Percentiles rank a stretch among this genome's conserved stretches.
These are phyloP conservation scores for Hemibagrus wyckioides DNA, from an alignment of 2,113 vertebrate genomes.

Conservation along the genomic window DNA sequence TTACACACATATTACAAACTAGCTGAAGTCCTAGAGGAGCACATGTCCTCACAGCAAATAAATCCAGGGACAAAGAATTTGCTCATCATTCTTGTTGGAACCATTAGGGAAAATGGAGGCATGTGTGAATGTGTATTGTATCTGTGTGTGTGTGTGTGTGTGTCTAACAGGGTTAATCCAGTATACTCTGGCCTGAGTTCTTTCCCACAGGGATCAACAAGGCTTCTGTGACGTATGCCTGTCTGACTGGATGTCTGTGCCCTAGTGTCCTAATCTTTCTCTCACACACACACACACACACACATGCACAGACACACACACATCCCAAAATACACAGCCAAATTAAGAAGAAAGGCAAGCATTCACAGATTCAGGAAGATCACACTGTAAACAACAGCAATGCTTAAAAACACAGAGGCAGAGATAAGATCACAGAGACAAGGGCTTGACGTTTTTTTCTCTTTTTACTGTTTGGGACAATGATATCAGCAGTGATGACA, in stretches of 20 bases:
- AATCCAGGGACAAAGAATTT: background rate
- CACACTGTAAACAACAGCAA: slow-evolving; percentile 50
- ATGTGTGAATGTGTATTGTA: slow-evolving; percentile 17
- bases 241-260: slow-evolving; percentile 27
- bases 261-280: slow-evolving; percentile 32
- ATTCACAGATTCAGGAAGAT: slow-evolving; percentile 36
- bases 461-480: slow-evolving; percentile 49
- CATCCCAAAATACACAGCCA: slow-evolving; percentile 33
- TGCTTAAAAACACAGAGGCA: background rate
- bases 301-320: slow-evolving; percentile 17
- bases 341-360: slow-evolving; percentile 46
- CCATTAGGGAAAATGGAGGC: background rate
- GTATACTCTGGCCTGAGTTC: slow-evolving; percentile 20
- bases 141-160: slow-evolving; percentile 8
- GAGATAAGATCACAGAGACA: slow-evolving; percentile 41
- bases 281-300: slow-evolving; percentile 28
- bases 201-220: slow-evolving; percentile 46
- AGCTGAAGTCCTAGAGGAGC: slow-evolving; percentile 5
- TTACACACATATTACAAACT: too few species aligned
- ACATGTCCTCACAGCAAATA: slow-evolving; percentile 13
- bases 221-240: slow-evolving; percentile 35
- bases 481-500: slow-evolving; percentile 55
- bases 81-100: background rate
- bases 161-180: slow-evolving; percentile 31
- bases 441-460: slow-evolving; percentile 20